A percentile compares a stretch with the other conserved stretches of the same genome.
phyloP scores from a whole-genome alignment of 2,113 vertebrate genomes.

The Brachirus orientalis region DNA sequence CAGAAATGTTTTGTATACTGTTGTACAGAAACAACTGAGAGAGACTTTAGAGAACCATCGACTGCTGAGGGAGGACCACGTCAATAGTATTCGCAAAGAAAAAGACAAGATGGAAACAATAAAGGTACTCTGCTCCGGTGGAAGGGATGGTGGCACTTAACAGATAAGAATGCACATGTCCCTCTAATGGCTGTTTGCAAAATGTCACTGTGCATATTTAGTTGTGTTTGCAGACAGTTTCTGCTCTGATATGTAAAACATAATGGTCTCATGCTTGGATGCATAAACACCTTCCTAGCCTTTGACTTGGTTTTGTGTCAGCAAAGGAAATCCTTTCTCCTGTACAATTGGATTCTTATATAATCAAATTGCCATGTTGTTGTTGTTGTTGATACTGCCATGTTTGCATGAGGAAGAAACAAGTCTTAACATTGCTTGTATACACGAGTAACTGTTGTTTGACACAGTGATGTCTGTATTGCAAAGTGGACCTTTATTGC shows the following conservation, averaged over 20 bases:
- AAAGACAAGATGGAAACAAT: slow-evolving; percentile 81
- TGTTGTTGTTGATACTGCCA: too few species aligned
- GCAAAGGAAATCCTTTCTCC: neutral
- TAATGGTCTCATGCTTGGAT: slow-evolving; percentile 5
- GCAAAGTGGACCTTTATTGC: slow-evolving; percentile 9
- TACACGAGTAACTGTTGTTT: slow-evolving; percentile 7
- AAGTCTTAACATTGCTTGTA: neutral
- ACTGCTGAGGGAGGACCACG: slow-evolving; percentile 72
- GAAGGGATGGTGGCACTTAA: slow-evolving; percentile 51
- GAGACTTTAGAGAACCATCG: slow-evolving; percentile 77
- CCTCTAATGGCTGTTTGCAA: slow-evolving; percentile 61
- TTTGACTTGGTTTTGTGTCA: slow-evolving; percentile 2
- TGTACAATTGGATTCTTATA: neutral
- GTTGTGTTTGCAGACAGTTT: slow-evolving; percentile 48
- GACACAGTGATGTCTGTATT: slow-evolving; percentile 10
- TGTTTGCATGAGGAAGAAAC: neutral
- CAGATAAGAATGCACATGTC: slow-evolving; percentile 55
- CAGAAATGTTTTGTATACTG: neutral
- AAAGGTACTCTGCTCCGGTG: slow-evolving; percentile 73
- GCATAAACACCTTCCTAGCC: slow-evolving; percentile 8
- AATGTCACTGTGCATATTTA: slow-evolving; percentile 34
- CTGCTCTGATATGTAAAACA: slow-evolving; percentile 46
- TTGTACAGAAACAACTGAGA: slow-evolving; percentile 80
- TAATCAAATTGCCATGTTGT: too few species aligned
- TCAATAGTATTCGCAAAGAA: slow-evolving; percentile 62